Base-by-base conservation (phyloP, 2,113 vertebrate species). In the Rattus rattus region DNA sequence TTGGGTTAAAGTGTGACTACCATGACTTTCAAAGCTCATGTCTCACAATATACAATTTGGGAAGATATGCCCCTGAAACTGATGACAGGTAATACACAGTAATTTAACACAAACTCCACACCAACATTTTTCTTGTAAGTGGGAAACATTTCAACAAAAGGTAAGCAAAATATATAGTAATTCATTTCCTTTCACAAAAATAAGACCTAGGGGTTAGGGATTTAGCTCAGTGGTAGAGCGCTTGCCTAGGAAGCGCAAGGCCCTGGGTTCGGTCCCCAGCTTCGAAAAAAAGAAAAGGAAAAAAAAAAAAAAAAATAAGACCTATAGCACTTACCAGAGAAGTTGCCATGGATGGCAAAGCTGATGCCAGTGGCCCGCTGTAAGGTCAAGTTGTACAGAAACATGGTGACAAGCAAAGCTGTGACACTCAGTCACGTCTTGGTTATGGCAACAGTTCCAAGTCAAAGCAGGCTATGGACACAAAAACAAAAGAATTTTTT, bases 281-380 rank as follows among this genome's bases (percentile, higher is more conserved):
- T n/a, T n/a, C n/a, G n/a, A n/a, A n/a, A n/a, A n/a, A n/a, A n/a
- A n/a, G n/a, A n/a, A n/a, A n/a, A n/a, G n/a, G n/a, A n/a, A n/a
- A n/a, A n/a, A n/a, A n/a, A n/a, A n/a, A n/a, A n/a, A n/a, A n/a
- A 73, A 94, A 88, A 16, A 67, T 3, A 0, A 0, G 0, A 63
- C 39, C 0, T 3, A 3, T 4, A 36, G 24, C 75, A 26, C 84
- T 98, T 98, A 99, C 99, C 99, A 98, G 99, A 99, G 96, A 99
- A 99, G 96, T 99, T 99, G 95, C 99, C 99, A 98, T 99, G 99
- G 98, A 99, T 99, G 94, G 99, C 99, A 94, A 99, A 99, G 88
- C 99, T 99, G 97, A 99, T 99, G 98, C 99, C 99, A 0, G 99
- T 99, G 94, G 99, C 99, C 47, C 99, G 98, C 98, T 99, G 99